Percentiles rank a stretch among this genome's conserved stretches.
These are phyloP conservation scores for Otocyon megalotis DNA, from an alignment of 2,113 vertebrate species.

Conservation along the genomic window DNA sequence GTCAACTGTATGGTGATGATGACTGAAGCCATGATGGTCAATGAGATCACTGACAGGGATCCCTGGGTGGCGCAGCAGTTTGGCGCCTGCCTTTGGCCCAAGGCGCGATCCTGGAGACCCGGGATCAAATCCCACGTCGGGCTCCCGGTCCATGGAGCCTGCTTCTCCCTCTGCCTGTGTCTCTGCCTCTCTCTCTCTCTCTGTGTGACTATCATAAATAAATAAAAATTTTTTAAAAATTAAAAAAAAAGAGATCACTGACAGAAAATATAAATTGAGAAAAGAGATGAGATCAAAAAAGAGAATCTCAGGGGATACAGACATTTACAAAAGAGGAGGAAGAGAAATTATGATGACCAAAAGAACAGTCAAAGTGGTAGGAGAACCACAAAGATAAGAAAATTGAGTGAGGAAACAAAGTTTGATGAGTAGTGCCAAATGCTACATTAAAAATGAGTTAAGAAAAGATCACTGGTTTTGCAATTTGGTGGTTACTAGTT, in stretches of 20 bases:
- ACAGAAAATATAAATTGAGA: background rate
- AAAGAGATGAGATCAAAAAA: background rate
- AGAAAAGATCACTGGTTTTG: constrained; percentile 5
- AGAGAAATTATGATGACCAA: background rate
- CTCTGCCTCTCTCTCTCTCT: too few relatives aligned
- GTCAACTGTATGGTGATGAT: background rate
- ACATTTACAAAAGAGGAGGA: background rate
- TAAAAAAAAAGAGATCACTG: background rate
- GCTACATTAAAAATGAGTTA: background rate
- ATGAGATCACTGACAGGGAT: background rate
- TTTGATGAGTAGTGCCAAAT: background rate
- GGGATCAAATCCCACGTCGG: too few relatives aligned
- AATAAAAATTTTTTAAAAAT: too few relatives aligned
- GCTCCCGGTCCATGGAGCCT: too few relatives aligned
- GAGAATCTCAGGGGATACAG: background rate
- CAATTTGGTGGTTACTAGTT: background rate
- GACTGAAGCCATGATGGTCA: background rate
- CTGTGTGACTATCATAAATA: too few relatives aligned
- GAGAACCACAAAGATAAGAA: background rate
- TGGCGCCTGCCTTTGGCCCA: too few relatives aligned
- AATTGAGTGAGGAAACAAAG: background rate
- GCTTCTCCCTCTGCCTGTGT: too few relatives aligned
- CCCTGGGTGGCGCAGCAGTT: too few relatives aligned
- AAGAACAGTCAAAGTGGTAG: background rate
- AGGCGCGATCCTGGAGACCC: too few relatives aligned